A percentile compares a stretch with the other conserved stretches of the same genome.
Evolutionary conservation across 2,797 vertebrate species (phyloP).

Genomic region (Vireo griseus): DNA sequence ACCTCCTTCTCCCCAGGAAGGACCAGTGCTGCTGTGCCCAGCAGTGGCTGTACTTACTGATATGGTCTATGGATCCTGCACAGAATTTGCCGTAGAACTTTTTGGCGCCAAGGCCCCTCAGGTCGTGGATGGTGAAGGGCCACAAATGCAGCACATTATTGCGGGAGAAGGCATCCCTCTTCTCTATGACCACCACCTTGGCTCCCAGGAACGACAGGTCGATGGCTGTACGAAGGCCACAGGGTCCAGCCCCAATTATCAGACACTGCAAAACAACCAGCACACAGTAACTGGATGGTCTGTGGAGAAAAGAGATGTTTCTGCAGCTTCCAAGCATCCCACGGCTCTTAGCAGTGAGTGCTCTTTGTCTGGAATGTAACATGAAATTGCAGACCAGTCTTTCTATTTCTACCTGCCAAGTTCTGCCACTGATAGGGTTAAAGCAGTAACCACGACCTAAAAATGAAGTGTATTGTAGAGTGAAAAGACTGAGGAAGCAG

Average conservation of each 20-base stretch:
- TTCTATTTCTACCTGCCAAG: background rate
- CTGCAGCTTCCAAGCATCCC: background rate
- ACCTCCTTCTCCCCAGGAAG: background rate
- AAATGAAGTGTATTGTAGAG: background rate
- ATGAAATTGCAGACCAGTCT: background rate
- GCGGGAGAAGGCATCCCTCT: constrained; percentile 95
- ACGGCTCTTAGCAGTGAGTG: fast-evolving
- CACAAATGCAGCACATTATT: constrained; percentile 97
- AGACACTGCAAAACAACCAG: constrained; percentile 84
- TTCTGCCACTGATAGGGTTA: background rate
- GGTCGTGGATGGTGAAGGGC: constrained; percentile 97
- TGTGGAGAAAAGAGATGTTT: background rate
- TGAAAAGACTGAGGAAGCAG: background rate
- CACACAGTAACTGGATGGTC: background rate
- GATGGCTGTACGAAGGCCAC: constrained; percentile 94
- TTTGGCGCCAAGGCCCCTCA: constrained; percentile 94
- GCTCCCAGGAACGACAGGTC: constrained; percentile 93
- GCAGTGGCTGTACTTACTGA: constrained; percentile 83
- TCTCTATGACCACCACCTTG: constrained; percentile 95
- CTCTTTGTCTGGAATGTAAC: background rate
- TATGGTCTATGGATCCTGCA: constrained; percentile 96
- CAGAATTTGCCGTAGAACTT: constrained; percentile 99
- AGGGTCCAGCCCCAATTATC: constrained; percentile 97
- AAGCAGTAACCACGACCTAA: background rate
- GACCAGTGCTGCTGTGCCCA: background rate